phyloP scores from a whole-genome alignment of 2,888 invertebrate species.

The Ditylenchus weischeri region DNA sequence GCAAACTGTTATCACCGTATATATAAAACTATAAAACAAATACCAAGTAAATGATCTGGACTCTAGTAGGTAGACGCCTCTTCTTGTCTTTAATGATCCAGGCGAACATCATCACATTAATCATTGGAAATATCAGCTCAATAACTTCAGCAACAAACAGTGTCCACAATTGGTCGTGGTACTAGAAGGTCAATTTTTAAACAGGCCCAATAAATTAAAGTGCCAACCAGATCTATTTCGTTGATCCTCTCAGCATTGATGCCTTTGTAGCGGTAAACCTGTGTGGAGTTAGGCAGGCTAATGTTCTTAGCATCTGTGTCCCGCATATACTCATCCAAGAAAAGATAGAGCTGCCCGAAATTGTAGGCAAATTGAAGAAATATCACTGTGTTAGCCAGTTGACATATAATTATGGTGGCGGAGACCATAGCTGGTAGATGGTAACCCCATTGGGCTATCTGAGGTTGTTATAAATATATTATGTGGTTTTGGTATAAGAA shows the following conservation, averaged over 20 bases:
- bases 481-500: background rate
- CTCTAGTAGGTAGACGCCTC: conserved; percentile 18
- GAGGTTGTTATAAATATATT: conserved; percentile 8
- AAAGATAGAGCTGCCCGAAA: conserved; percentile 40
- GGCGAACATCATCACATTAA: conserved; percentile 37
- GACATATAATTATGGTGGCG: conserved; percentile 39
- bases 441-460: conserved; percentile 39
- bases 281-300: conserved; percentile 30
- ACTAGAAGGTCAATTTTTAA: conserved; percentile 25
- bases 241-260: conserved; percentile 36
- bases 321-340: conserved; percentile 41
- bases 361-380: conserved; percentile 43
- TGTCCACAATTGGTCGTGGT: conserved; percentile 41
- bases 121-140: conserved; percentile 38
- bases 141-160: conserved; percentile 42
- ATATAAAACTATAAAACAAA: background rate
- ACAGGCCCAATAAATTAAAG: background rate
- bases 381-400: conserved; percentile 39
- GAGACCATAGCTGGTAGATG: conserved; percentile 41
- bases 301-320: conserved; percentile 35
- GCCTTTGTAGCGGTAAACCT: conserved; percentile 32
- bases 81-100: conserved; percentile 38
- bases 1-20: background rate
- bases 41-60: conserved; percentile 40
- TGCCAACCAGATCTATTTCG: conserved; percentile 37